A percentile compares a stretch with the other conserved stretches of the same genome.
These are phyloP conservation scores for Hafferia zeledoni DNA, from an alignment of 2,797 vertebrate species.

Conservation along the genomic window DNA sequence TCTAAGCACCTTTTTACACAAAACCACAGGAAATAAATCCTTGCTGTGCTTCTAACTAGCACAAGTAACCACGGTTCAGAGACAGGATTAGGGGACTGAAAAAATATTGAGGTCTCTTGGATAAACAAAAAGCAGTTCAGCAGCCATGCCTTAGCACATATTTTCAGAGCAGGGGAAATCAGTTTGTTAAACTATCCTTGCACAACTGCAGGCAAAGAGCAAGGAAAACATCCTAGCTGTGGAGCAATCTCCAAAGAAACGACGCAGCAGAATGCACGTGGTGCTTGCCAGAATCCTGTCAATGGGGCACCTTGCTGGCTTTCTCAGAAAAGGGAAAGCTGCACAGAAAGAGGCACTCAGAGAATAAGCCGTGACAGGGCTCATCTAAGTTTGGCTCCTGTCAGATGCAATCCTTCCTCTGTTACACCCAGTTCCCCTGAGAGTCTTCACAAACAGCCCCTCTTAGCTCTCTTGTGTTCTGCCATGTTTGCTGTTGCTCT, in stretches of 20 bases:
- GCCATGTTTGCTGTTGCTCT: background rate
- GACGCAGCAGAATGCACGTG: background rate
- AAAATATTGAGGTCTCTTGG: background rate
- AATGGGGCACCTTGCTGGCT: background rate
- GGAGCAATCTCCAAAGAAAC: background rate
- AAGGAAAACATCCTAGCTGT: background rate
- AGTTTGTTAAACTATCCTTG: background rate
- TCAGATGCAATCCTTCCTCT: background rate
- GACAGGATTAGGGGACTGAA: background rate
- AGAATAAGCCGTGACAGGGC: background rate
- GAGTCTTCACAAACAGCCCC: background rate
- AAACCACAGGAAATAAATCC: constrained; percentile 26
- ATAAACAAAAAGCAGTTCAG: constrained; percentile 26
- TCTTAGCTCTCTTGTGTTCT: background rate
- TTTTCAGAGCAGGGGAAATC: background rate
- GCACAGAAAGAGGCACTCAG: background rate
- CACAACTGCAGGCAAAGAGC: background rate
- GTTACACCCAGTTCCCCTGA: background rate
- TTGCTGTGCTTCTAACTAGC: background rate
- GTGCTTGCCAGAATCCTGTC: background rate
- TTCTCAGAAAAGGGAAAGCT: background rate
- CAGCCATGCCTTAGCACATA: background rate
- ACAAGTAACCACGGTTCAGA: background rate
- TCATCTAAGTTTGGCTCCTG: background rate
- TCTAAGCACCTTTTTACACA: background rate